These are phyloP conservation scores for Watsonalla cultraria DNA, from an alignment of 2,888 invertebrate species.

Conservation along the genomic window DNA sequence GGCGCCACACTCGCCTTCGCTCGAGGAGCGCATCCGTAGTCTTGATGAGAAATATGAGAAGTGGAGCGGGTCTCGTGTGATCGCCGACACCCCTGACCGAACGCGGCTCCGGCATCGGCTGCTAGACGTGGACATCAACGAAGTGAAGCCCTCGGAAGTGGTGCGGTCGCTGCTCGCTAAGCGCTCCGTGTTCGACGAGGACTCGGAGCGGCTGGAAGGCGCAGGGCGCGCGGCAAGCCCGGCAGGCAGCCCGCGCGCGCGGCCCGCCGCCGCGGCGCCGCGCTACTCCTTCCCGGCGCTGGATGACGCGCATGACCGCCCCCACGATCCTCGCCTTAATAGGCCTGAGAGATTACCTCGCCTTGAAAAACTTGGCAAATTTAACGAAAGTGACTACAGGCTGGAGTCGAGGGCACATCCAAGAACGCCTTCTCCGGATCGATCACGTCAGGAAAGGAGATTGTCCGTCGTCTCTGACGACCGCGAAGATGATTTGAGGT, in stretches of 20 bases:
- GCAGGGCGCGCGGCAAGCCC: conserved; percentile 89
- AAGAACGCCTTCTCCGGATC: conserved; percentile 56
- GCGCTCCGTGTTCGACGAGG: conserved; percentile 97
- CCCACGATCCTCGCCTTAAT: conserved; percentile 37
- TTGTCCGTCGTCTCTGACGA: conserved; percentile 33
- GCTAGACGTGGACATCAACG: conserved; percentile 87
- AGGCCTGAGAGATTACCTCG: conserved; percentile 34
- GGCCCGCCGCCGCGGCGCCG: conserved; percentile 52
- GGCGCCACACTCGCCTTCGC: conserved; percentile 85
- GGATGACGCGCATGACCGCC: conserved; percentile 16
- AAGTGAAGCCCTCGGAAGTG: conserved; percentile 95
- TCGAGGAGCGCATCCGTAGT: conserved; percentile 94
- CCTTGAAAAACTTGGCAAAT: conserved; percentile 33
- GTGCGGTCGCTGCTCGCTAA: conserved; percentile 94
- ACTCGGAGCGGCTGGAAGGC: conserved; percentile 93
- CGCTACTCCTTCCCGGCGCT: conserved; percentile 89
- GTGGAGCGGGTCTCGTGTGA: conserved; percentile 84
- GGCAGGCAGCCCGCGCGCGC: conserved; percentile 56
- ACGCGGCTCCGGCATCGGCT: conserved; percentile 84
- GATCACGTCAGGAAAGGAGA: conserved; percentile 25
- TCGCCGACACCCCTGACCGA: conserved; percentile 79
- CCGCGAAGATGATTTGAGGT: conserved; percentile 31
- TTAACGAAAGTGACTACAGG: conserved; percentile 40
- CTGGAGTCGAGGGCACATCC: conserved; percentile 74
- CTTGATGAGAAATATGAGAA: conserved; percentile 96